These are phyloP conservation scores for Philereme transversata DNA, from an alignment of 2,888 invertebrate species.

Conservation along the genomic window DNA sequence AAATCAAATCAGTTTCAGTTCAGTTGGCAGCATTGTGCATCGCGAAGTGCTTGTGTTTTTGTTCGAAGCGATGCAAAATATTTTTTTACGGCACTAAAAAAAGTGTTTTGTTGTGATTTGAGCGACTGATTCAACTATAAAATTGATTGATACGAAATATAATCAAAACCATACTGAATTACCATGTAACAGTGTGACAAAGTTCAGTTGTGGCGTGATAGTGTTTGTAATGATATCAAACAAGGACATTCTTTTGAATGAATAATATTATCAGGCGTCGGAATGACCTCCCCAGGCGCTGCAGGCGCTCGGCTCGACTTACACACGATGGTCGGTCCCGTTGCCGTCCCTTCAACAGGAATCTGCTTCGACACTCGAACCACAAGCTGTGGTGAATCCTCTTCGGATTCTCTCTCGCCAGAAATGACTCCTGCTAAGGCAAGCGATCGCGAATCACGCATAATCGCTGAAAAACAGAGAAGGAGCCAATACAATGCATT, in stretches of 20 bases:
- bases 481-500: slow-evolving; percentile 94
- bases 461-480: slow-evolving; percentile 95
- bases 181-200: slow-evolving; percentile 10
- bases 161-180: not conserved
- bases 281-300: slow-evolving; percentile 65
- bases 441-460: slow-evolving; percentile 91
- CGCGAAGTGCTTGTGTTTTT: slow-evolving; percentile 21
- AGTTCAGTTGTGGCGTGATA: slow-evolving; percentile 20
- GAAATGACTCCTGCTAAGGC: slow-evolving; percentile 77
- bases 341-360: slow-evolving; percentile 54
- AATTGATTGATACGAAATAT: not conserved
- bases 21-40: slow-evolving; percentile 31
- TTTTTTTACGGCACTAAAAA: not conserved
- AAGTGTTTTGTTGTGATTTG: not conserved
- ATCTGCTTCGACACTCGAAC: slow-evolving; percentile 53
- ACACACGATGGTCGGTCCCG: slow-evolving; percentile 56
- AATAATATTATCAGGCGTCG: slow-evolving; percentile 42
- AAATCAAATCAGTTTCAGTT: too few relatives aligned
- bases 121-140: not conserved
- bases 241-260: slow-evolving; percentile 52
- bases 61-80: slow-evolving; percentile 4
- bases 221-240: slow-evolving; percentile 52
- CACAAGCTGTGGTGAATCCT: slow-evolving; percentile 62
- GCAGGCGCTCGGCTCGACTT: slow-evolving; percentile 55
- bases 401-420: slow-evolving; percentile 74